These are phyloP conservation scores for Tenthredo scrophulariae DNA, from an alignment of 2,888 invertebrate genomes.

Conservation along the genomic window DNA sequence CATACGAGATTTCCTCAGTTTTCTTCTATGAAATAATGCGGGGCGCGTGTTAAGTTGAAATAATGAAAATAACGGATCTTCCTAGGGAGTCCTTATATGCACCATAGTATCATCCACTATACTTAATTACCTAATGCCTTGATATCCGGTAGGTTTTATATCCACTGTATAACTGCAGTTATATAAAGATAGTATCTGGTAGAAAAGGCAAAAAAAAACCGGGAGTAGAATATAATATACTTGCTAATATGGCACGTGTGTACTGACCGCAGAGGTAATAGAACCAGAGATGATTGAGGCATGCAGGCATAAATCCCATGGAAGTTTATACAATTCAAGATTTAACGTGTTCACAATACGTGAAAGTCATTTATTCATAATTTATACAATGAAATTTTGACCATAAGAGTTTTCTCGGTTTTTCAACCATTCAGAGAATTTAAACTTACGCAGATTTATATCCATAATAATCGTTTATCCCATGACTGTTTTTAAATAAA, in stretches of 20 bases:
- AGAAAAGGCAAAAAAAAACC: neutral
- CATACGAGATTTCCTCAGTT: neutral
- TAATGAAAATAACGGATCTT: neutral
- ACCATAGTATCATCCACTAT: neutral
- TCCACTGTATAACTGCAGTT: neutral
- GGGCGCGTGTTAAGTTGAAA: neutral
- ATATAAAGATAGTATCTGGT: neutral
- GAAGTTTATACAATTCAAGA: neutral
- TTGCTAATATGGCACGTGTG: neutral
- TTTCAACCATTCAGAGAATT: neutral
- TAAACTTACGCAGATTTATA: neutral
- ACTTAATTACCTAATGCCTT: neutral
- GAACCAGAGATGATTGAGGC: constrained; percentile 8
- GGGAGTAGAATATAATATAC: neutral
- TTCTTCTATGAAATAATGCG: neutral
- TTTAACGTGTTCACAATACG: neutral
- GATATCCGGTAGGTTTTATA: neutral
- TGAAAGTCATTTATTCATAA: neutral
- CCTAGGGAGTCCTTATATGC: neutral
- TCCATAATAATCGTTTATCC: neutral
- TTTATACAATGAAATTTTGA: neutral
- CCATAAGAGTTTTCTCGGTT: no score
- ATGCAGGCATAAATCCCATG: neutral
- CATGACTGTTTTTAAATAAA: neutral
- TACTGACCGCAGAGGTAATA: constrained; percentile 17